These are phyloP conservation scores for Rhinichthys osculus DNA, from an alignment of 2,797 vertebrate species.

Conservation along the genomic window DNA sequence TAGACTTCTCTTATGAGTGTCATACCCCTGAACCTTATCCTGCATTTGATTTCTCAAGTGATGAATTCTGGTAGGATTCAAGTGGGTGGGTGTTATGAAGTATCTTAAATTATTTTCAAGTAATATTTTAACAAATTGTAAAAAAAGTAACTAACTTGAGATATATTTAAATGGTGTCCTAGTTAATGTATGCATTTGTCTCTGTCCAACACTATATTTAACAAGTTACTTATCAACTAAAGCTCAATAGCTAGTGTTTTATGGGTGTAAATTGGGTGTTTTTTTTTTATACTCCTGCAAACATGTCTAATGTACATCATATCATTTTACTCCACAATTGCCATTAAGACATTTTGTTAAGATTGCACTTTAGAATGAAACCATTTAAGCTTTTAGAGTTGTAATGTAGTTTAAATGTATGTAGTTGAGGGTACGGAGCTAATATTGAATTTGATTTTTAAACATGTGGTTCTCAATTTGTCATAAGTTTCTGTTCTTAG, in stretches of 20 bases:
- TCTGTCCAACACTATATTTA: background rate
- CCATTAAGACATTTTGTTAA: background rate
- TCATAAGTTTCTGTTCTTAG: no score
- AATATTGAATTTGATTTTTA: no score
- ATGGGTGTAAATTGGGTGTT: no score
- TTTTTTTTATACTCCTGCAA: no score
- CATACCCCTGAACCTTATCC: background rate
- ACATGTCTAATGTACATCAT: background rate
- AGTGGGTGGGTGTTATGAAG: background rate
- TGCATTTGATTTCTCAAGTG: background rate
- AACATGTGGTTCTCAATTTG: no score
- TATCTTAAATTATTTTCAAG: no score
- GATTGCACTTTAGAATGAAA: background rate
- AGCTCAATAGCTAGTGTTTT: background rate
- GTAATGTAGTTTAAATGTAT: background rate
- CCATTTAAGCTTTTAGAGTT: background rate
- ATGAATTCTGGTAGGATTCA: background rate
- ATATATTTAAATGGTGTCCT: background rate
- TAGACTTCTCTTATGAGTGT: background rate
- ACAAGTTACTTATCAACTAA: background rate
- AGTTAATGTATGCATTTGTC: background rate
- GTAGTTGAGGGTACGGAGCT: background rate
- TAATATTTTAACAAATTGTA: background rate
- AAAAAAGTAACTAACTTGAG: no score
- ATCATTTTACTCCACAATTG: background rate